Evolutionary conservation across 2,113 vertebrate species (phyloP), one percentile per base, ranked within the genome.

Genomic region (Edolisoma coerulescens): DNA sequence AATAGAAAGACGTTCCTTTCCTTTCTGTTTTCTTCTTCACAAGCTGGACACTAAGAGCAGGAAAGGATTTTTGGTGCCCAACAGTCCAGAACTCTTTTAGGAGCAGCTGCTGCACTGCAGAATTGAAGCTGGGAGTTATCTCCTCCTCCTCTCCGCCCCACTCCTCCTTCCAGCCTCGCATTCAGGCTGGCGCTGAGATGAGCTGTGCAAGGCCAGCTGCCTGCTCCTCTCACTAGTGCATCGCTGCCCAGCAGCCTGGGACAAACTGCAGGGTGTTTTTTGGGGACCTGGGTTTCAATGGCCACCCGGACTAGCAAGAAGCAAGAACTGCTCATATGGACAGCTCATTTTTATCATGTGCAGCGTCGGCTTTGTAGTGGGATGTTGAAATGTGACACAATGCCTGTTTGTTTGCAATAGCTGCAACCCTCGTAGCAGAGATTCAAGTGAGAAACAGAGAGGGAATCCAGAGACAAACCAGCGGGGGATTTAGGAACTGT

Each of bases 351-450:
- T 80, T 86, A 32, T 75, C 42, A 30, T 32, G 61, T 76, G 81
- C 81, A 11, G 76, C 95, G 88, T 82, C 86, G 76, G 71, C 95
- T 92, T 83, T 93, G 90, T 95, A 96, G 95, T 10, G 78, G 91
- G 95, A 96, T 96, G 84, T 87, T 89, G 94, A 84, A 92, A 74
- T 90, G 21, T 98, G 97, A 98, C 93, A 83, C 61, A 8, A 94
- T 93, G 92, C 97, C 89, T 97, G 90, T 98, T 96, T 98, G 96
- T 98, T 96, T 97, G 97, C 96, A 96, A 84, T 97, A 98, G 98
- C 96, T 82, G 90, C 67, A 53, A 82, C 63, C 96, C 77, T 96
- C 81, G 44, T 89, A 87, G 92, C 95, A 63, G 92, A 85, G 80
- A 94, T 91, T 79, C 94, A 80, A 70, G 95, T 67, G 57, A 90